Evolutionary conservation across 2,888 invertebrate genomes (phyloP), one percentile per base, ranked within the genome.

Genomic region (Chorisops tibialis): DNA sequence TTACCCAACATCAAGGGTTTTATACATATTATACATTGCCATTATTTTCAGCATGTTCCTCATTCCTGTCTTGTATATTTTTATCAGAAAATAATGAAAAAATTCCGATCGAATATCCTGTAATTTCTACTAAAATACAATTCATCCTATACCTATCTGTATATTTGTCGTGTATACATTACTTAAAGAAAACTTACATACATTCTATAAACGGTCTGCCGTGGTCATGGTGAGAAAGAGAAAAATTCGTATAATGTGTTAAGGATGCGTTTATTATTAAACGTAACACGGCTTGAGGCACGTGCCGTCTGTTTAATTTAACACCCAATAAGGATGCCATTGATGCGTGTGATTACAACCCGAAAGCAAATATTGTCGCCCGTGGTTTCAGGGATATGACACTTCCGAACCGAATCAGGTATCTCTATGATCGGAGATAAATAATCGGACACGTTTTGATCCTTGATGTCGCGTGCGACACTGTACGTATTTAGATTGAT

Each of bases 301-400:
- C 64, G 64, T 64, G 64, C 37, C 48, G 14, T 37, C 59, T 64
- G 52, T 64, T 64, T 64, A 64, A 64, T 62, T 64, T 64, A 52
- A 64, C 64, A 64, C 64, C 62, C 38, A 59, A 58, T 51, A 64
- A 64, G 59, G 59, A 64, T 58, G 51, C 39, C 41, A 59, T 38
- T 19, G 37, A 62, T 52, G 62, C 49, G 51, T 64, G 59, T 24
- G 64, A 64, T 64, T 64, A 64, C 64, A 64, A 52, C 59, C 52
- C 62, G 50, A 62, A 54, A 47, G 50, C 59, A 64, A 64, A 64
- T 64, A 62, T 64, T 64, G 58, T 64, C 48, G 37, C 19, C 62
- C 51, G 59, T 62, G 64, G 64, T 62, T 64, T 64, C 61, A 24
- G 14, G 3, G 30, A 30, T 19, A 24, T 54, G 9, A 54, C 24